Percentiles rank a stretch among this genome's conserved stretches.
Evolutionary conservation across 2,113 vertebrate genomes (phyloP).

Genomic region (Dicaeum eximium): DNA sequence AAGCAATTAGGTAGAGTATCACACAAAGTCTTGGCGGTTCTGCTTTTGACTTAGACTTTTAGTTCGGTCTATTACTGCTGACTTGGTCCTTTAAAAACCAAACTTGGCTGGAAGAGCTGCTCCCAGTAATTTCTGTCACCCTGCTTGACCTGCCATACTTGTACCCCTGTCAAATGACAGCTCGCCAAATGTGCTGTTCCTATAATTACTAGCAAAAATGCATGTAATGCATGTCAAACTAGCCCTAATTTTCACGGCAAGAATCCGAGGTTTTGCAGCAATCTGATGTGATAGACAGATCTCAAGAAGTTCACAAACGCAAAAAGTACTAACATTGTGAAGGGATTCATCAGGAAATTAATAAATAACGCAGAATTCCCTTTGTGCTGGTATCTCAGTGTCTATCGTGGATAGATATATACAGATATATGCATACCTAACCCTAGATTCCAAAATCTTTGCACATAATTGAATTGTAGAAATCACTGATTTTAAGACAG

Average conservation of each 20-base stretch:
- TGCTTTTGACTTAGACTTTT: not conserved
- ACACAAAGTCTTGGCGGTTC: not conserved
- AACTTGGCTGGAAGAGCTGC: not conserved
- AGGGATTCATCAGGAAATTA: not conserved
- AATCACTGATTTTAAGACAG: not conserved
- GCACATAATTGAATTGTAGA: not conserved
- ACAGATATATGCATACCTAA: not conserved
- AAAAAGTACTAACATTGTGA: fast-evolving
- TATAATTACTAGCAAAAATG: not conserved
- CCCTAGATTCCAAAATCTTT: not conserved
- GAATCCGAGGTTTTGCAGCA: not conserved
- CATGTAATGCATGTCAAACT: not conserved
- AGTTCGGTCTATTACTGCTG: not conserved
- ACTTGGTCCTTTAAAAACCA: not conserved
- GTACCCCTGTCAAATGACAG: not conserved
- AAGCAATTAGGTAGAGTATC: not conserved
- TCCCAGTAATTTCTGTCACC: not conserved
- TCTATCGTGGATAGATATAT: not conserved
- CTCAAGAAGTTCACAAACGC: not conserved
- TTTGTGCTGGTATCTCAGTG: not conserved
- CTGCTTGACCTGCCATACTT: not conserved
- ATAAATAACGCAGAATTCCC: not conserved
- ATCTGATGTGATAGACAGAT: not conserved
- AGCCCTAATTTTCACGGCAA: not conserved
- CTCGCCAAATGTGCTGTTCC: not conserved